Conservation (phyloP, 2,113 vertebrate species). For the Trochalopteron elliotii region DNA sequence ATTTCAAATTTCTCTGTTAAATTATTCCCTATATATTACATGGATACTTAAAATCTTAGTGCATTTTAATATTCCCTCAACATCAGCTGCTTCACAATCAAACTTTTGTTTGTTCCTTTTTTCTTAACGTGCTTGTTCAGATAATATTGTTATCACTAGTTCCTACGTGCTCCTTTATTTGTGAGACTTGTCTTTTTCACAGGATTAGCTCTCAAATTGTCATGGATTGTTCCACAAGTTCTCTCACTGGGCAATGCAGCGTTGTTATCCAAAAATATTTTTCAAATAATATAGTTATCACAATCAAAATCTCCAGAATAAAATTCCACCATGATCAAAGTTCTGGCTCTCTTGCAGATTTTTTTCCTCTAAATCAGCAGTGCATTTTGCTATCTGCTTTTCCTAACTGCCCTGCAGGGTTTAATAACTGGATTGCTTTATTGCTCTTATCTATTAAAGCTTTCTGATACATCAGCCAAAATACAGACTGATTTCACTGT, state of each 20-base stretch:
- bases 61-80: not conserved
- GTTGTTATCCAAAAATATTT: not conserved
- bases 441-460: constrained; percentile 28
- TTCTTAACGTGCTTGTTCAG: not conserved
- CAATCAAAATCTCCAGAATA: constrained; percentile 37
- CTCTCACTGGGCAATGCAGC: not conserved
- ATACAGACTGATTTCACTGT: not conserved
- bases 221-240: not conserved
- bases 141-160: not conserved
- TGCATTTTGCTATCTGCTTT: constrained; percentile 40
- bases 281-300: not conserved
- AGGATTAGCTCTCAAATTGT: not conserved
- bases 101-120: not conserved
- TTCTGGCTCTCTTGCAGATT: not conserved
- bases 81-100: not conserved
- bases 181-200: not conserved
- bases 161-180: not conserved
- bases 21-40: not conserved
- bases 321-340: constrained; percentile 41
- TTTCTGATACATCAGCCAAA: constrained; percentile 4
- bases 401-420: not conserved
- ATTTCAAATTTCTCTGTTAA: constrained; percentile 28
- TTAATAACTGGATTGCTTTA: not conserved
- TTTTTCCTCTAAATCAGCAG: constrained; percentile 25
- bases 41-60: not conserved